Percentiles rank a stretch among this genome's conserved stretches.
These are phyloP conservation scores for Pangasius sanitwongsei DNA, from an alignment of 2,797 vertebrate species.

Conservation along the genomic window DNA sequence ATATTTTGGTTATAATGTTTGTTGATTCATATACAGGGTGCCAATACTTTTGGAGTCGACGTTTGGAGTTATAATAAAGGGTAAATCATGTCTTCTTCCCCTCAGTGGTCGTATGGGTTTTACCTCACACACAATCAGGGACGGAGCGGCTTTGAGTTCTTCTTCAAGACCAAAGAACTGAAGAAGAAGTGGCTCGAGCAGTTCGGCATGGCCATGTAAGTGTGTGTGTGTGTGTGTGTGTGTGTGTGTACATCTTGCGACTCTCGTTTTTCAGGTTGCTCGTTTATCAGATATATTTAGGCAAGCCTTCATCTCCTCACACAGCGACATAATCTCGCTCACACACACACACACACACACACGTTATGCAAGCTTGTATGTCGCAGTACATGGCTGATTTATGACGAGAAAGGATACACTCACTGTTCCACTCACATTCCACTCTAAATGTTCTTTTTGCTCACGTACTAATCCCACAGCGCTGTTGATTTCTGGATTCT, in stretches of 20 bases:
- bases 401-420: not conserved
- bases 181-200: slow-evolving; percentile 99
- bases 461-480: not conserved
- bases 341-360: slow-evolving; percentile 5
- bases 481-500: not conserved
- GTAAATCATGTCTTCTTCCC: slow-evolving; percentile 50
- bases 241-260: not conserved
- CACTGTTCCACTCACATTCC: not conserved
- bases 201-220: slow-evolving; percentile 99
- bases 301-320: slow-evolving; percentile 19
- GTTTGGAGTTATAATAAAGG: not conserved
- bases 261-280: slow-evolving; percentile 63
- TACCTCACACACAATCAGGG: slow-evolving; percentile 98
- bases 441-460: not conserved
- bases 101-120: slow-evolving; percentile 97
- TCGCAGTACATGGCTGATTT: not conserved
- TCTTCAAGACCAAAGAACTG: slow-evolving; percentile 98
- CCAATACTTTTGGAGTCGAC: not conserved
- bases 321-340: not conserved
- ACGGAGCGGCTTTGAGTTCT: slow-evolving; percentile 95
- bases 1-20: not conserved
- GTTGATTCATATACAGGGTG: not conserved
- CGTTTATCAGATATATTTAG: slow-evolving; percentile 45
- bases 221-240: slow-evolving; percentile 60
- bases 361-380: not conserved